Evolutionary conservation across 2,888 invertebrate genomes (phyloP), one percentile per base, ranked within the genome.

Genomic region (Drosophila acutilabella): DNA sequence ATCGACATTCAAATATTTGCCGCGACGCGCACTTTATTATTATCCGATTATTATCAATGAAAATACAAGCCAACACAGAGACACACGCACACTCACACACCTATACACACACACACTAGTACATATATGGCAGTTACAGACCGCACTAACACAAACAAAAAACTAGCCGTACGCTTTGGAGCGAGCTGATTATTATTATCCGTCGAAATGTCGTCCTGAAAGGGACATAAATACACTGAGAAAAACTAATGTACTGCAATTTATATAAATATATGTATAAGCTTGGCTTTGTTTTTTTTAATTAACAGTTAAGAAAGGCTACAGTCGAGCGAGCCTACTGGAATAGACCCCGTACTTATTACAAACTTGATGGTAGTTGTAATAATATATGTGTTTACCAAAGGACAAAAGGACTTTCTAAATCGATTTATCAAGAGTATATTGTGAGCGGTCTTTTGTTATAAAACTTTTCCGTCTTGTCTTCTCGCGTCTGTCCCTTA

Each of bases 1-100:
- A 47, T 44, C 36, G 30, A 48, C 68, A 73, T 53, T 56, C 66
- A 81, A 81, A 88, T 81, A 88, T 85, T 83, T 85, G 78, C 82
- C 83, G 75, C 86, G 72, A 71, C 82, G 80, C 72, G 80, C 81
- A 75, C 86, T 88, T 71, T 85, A 85, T 80, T 82, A 85, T 83
- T 88, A 88, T 88, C 83, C 82, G 82, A 88, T 83, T 83, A 83
- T 85, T 83, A 88, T 85, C 88, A 83, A 83, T 88, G 86, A 82
- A 88, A 88, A 79, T 64, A 80, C 54, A 60, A 50, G 45, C 38
- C 23, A 56, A 33, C 58, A 18, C 56, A 52, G 23, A 2, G 6
- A 1, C 48, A 47, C 33, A 16, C 14, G 36, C 45, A 53, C 26
- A 33, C 57, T 36, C 38, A 47, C 23, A 40, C 6, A 42, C 5